Evolutionary conservation across 92 coral and sea anemone species (phyloP).

Genomic region (Anthopleura xanthogrammica): DNA sequence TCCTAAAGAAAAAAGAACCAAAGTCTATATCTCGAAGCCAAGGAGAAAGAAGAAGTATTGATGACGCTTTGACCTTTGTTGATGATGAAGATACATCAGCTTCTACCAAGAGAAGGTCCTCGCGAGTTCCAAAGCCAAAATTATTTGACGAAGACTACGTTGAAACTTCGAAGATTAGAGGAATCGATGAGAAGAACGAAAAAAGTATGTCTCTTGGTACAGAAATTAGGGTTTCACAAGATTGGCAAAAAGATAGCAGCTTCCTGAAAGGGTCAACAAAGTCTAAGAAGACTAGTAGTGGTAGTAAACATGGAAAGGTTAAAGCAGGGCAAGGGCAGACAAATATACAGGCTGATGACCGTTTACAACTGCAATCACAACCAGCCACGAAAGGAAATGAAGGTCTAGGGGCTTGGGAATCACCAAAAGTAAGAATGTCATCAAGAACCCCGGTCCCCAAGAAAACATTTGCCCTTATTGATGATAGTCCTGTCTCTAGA

Average conservation of each 20-base stretch:
- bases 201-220: not conserved
- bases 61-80: not conserved
- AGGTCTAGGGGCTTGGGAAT: not conserved
- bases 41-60: not conserved
- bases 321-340: not conserved
- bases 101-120: conserved; percentile 69
- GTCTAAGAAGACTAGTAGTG: not conserved
- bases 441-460: conserved; percentile 84
- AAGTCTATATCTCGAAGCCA: not conserved
- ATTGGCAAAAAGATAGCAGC: not conserved
- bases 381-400: not conserved
- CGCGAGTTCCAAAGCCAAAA: conserved; percentile 90
- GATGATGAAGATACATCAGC: not conserved
- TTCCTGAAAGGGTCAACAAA: conserved; percentile 5
- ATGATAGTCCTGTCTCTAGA: conserved; percentile 18
- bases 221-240: not conserved
- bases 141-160: conserved; percentile 64
- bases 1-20: not conserved
- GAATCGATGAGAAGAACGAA: not conserved
- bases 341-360: too few species aligned
- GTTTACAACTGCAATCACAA: not conserved
- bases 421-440: conserved; percentile 69
- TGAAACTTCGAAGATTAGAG: conserved; percentile 24
- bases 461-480: conserved; percentile 71
- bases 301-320: conserved; percentile 10